Conservation (phyloP, 2,888 invertebrate species). For the Sesia apiformis region DNA sequence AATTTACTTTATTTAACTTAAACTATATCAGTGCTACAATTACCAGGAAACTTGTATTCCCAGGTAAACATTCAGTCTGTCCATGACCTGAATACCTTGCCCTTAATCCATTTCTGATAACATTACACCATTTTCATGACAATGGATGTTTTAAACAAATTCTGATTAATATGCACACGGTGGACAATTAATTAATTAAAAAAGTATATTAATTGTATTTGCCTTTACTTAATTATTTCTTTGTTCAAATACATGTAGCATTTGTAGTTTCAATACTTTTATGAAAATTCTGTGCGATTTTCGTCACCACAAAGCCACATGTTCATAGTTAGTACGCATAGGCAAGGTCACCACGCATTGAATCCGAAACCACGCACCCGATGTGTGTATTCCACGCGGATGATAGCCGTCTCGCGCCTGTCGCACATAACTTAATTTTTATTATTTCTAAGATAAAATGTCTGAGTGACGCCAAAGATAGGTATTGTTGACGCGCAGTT, state of each 20-base stretch:
- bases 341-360: constrained; percentile 40
- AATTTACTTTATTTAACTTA: too few species aligned
- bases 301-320: constrained; percentile 14
- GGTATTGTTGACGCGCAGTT: constrained; percentile 36
- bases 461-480: constrained; percentile 9
- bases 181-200: too few species aligned
- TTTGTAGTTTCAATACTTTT: too few species aligned
- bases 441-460: constrained; percentile 19
- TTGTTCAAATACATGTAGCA: too few species aligned
- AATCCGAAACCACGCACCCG: constrained; percentile 4
- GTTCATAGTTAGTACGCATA: background rate
- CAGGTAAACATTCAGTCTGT: constrained; percentile 15
- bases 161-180: too few species aligned
- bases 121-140: too few species aligned
- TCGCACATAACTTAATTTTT: constrained; percentile 12
- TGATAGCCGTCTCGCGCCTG: constrained; percentile 1
- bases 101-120: constrained; percentile 28
- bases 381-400: constrained; percentile 3
- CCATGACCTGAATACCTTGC: constrained; percentile 47
- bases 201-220: too few species aligned
- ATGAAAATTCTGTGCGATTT: background rate
- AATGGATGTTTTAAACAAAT: too few species aligned
- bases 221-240: too few species aligned
- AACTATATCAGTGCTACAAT: constrained; percentile 16
- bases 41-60: constrained; percentile 31